Evolutionary conservation across 2,888 invertebrate species (phyloP), one percentile per base, ranked within the genome.

Genomic region (Sphaerophoria rueppellii): DNA sequence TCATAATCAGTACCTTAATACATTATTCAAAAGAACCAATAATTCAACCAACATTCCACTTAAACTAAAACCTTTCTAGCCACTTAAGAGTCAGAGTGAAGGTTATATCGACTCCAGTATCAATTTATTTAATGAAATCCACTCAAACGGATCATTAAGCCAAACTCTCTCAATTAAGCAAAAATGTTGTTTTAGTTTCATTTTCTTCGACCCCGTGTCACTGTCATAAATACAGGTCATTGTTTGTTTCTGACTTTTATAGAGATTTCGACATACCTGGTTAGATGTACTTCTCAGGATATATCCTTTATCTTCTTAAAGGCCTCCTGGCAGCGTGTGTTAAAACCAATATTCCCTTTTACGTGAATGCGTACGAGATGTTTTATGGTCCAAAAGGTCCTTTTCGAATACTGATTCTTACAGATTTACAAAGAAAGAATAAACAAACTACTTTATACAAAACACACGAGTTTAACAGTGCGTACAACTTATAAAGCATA

Each of bases 121-220:
- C 34, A 60, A 24, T 63, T 14, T 61, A 50, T 73, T 85, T 70
- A 70, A 73, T 85, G 81, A 76, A 85, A 77, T 85, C 76, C 73
- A 85, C 81, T 85, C 70, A 63, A 77, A 85, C 70, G 85, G 73
- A 85, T 81, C 85, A 73, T 85, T 85, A 85, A 81, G 55, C 58
- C 57, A 81, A 77, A 81, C 80, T 81, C 69, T 76, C 76, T 85
- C 85, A 76, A 85, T 85, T 85, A 81, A 73, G 69, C 54, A 69
- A 52, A 70, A 73, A 85, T 77, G 50, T 77, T 85, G 35, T 76
- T 81, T 73, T 71, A 57, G 60, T 77, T 14, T 24, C 52, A n/a
- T n/a, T 14, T 24, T 9, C 63, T 35, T 63, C 71, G 57, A 57
- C 48, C 24, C 70, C 54, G 69, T 73, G 58, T 73, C 58, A 43